Percentiles rank a stretch among this genome's conserved stretches.
Conservation (phyloP, 2,888 invertebrate species). For the Temnothorax ravouxi region DNA sequence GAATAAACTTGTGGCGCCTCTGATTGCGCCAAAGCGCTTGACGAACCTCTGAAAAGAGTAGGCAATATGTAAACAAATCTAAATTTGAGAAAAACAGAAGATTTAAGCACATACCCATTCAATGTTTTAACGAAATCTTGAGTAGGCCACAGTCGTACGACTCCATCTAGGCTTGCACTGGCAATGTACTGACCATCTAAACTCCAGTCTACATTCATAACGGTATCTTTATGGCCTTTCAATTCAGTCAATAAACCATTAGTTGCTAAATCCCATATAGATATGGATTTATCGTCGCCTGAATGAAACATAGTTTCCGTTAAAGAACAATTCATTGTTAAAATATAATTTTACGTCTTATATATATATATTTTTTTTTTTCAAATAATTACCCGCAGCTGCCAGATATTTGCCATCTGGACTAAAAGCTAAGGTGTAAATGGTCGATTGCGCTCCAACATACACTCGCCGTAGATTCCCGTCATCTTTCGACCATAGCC, state of each 20-base stretch:
- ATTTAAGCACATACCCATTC: constrained; percentile 76
- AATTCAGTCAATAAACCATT: constrained; percentile 83
- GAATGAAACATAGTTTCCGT: background rate
- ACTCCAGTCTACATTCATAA: constrained; percentile 86
- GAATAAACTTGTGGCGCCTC: constrained; percentile 81
- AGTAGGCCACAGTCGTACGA: constrained; percentile 83
- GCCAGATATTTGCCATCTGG: constrained; percentile 94
- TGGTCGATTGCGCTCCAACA: constrained; percentile 91
- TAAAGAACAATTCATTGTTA: background rate
- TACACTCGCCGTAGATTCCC: constrained; percentile 94
- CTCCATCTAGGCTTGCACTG: constrained; percentile 84
- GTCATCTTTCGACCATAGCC: constrained; percentile 95
- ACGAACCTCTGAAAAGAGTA: constrained; percentile 74
- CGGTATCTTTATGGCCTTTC: constrained; percentile 84
- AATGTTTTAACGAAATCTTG: constrained; percentile 80
- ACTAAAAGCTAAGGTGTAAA: constrained; percentile 93
- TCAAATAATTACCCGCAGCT: constrained; percentile 90
- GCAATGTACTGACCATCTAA: constrained; percentile 85
- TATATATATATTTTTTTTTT: constrained; percentile 16
- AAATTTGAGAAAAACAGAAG: background rate
- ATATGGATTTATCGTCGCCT: constrained; percentile 84
- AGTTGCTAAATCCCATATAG: constrained; percentile 84
- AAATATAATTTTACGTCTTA: constrained; percentile 1
- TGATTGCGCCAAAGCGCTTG: constrained; percentile 73
- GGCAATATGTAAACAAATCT: constrained; percentile 10